These are phyloP conservation scores for Ptyas mucosa DNA, from an alignment of 2,113 vertebrate species.

Conservation along the genomic window DNA sequence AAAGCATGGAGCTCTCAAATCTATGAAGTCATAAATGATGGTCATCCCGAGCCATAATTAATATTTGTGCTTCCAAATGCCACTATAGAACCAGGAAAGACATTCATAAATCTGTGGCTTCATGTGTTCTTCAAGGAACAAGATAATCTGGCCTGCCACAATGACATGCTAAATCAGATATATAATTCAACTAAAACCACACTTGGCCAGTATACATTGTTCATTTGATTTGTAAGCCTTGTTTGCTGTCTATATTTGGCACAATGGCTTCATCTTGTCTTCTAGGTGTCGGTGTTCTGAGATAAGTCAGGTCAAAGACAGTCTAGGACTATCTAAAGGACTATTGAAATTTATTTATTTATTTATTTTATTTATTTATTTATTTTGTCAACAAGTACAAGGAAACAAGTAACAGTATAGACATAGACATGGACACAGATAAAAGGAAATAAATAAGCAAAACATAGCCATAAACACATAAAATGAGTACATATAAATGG, in stretches of 20 bases:
- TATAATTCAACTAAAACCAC: background rate
- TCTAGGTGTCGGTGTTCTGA: background rate
- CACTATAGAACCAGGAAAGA: background rate
- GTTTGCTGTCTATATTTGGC: background rate
- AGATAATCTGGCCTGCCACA: background rate
- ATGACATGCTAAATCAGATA: background rate
- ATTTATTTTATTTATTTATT: no score
- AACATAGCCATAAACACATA: no score
- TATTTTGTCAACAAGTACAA: no score
- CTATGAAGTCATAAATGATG: background rate
- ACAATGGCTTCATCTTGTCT: background rate
- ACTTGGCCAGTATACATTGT: background rate
- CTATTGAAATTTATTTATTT: background rate
- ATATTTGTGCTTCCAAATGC: background rate
- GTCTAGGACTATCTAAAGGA: background rate
- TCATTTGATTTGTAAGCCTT: background rate
- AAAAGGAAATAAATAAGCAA: no score
- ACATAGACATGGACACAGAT: no score
- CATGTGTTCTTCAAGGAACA: background rate
- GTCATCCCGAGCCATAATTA: background rate
- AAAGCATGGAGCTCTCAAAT: background rate
- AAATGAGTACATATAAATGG: no score
- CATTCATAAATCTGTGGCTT: background rate
- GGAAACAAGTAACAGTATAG: no score
- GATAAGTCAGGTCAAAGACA: background rate